These are phyloP conservation scores for Thelaira solivaga DNA, from an alignment of 2,888 invertebrate species.

Conservation along the genomic window DNA sequence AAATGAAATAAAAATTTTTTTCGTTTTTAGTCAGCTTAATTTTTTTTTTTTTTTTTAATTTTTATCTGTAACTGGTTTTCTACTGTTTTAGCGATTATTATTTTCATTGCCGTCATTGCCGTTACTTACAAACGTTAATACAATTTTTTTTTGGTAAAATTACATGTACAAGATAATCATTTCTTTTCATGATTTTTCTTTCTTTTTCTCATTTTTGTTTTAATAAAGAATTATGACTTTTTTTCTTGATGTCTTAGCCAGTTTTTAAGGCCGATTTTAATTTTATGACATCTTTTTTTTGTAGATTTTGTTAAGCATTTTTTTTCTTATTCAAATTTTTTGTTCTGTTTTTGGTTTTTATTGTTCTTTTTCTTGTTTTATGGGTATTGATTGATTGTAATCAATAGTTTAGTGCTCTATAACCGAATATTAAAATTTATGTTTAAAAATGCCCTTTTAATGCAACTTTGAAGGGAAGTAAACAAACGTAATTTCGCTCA, in stretches of 20 bases:
- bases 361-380: background rate
- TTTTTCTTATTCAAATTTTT: background rate
- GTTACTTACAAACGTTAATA: slow-evolving; percentile 28
- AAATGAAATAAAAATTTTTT: slow-evolving; percentile 49
- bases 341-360: background rate
- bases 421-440: background rate
- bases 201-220: background rate
- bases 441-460: background rate
- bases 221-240: slow-evolving; percentile 25
- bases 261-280: background rate
- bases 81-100: slow-evolving; percentile 34
- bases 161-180: slow-evolving; percentile 21
- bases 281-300: slow-evolving; percentile 12
- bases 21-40: background rate
- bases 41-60: slow-evolving; percentile 1
- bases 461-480: too few relatives aligned
- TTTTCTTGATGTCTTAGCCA: slow-evolving; percentile 4
- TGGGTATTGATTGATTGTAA: background rate
- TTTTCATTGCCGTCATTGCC: background rate
- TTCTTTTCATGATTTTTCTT: background rate
- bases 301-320: background rate
- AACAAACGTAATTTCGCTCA: too few relatives aligned
- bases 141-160: slow-evolving; percentile 32
- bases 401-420: background rate
- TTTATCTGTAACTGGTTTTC: slow-evolving; percentile 53